Evolutionary conservation across 2,888 invertebrate genomes (phyloP).

Genomic region (Drosophila fulvimacula): DNA sequence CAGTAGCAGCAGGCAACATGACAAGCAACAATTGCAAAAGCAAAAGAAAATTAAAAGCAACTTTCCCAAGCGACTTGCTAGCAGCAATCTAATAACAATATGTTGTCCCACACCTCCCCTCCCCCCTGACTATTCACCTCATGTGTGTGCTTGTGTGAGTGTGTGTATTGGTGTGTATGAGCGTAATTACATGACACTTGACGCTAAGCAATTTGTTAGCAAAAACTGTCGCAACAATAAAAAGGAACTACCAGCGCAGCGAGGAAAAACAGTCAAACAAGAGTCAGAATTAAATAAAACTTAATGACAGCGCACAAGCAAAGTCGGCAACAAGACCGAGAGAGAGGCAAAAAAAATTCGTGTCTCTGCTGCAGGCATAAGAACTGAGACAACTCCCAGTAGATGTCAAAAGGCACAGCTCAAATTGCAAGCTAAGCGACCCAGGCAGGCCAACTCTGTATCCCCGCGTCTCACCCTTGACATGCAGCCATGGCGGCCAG

Average conservation of each 20-base stretch:
- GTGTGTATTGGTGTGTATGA: constrained; percentile 34
- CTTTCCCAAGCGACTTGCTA: constrained; percentile 75
- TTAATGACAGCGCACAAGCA: constrained; percentile 72
- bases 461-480: constrained; percentile 10
- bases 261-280: constrained; percentile 64
- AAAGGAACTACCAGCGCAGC: constrained; percentile 61
- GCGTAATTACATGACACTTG: constrained; percentile 84
- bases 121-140: constrained; percentile 15
- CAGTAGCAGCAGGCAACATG: constrained; percentile 37
- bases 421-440: constrained; percentile 58
- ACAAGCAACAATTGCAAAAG: constrained; percentile 61
- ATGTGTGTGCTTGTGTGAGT: constrained; percentile 35
- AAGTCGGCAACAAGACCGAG: constrained; percentile 15
- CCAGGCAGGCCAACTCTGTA: not conserved
- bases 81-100: constrained; percentile 80
- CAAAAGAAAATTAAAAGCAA: constrained; percentile 76
- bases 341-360: constrained; percentile 10
- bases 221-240: constrained; percentile 80
- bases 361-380: constrained; percentile 19
- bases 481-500: constrained; percentile 37
- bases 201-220: constrained; percentile 84
- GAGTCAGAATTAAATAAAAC: constrained; percentile 81
- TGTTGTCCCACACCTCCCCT: constrained; percentile 46
- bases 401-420: constrained; percentile 53
- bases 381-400: constrained; percentile 44